A percentile compares a stretch with the other conserved stretches of the same genome.
These are phyloP conservation scores for Onthophagus taurus DNA, from an alignment of 1,140 invertebrate species.

Conservation along the genomic window DNA sequence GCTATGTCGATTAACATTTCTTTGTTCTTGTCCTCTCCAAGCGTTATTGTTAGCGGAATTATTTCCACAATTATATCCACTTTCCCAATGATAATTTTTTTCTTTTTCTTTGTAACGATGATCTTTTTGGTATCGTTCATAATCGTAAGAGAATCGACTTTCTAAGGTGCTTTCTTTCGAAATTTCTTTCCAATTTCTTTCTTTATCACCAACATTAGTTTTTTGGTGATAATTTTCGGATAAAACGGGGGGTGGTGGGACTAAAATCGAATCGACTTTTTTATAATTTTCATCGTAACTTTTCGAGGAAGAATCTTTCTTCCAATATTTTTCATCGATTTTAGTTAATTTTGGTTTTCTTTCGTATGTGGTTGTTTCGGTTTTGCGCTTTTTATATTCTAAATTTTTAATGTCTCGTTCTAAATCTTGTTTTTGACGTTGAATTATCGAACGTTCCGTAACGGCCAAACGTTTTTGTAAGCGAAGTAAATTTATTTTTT, in stretches of 20 bases:
- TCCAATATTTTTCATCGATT: constrained; percentile 9
- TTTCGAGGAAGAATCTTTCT: constrained; percentile 3
- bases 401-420: not conserved
- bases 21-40: no score
- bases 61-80: no score
- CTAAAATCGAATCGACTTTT: not conserved
- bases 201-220: not conserved
- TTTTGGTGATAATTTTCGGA: constrained; percentile 2
- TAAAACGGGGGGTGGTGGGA: constrained; percentile 5
- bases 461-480: not conserved
- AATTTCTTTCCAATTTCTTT: not conserved
- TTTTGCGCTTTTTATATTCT: constrained; percentile 5
- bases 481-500: constrained; percentile 8
- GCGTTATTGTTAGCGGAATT: no score
- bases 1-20: no score
- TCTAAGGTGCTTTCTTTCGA: not conserved
- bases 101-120: no score
- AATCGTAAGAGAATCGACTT: no score
- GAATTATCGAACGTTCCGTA: not conserved
- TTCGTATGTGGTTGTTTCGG: constrained; percentile 1
- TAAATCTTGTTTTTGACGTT: not conserved
- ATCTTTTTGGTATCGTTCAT: no score
- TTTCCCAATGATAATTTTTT: no score
- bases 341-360: constrained; percentile 4
- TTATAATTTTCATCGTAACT: constrained; percentile 1